Conservation (phyloP, 2,113 vertebrate genomes). For the Corythornis madagascariensis region DNA sequence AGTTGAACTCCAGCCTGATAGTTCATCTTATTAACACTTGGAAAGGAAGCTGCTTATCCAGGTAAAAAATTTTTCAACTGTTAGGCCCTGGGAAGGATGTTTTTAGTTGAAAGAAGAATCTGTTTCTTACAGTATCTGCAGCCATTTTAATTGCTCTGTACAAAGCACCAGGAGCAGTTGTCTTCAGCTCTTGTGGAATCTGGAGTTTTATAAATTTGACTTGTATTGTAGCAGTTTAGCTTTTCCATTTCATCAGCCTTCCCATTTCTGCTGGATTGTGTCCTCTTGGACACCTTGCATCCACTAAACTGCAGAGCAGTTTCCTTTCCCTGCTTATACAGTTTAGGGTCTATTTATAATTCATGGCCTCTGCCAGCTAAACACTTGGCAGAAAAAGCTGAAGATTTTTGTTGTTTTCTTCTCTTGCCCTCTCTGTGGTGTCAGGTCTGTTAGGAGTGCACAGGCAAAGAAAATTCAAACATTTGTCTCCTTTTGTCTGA, state of each 20-base stretch:
- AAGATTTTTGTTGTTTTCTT: neutral
- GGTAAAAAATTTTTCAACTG: neutral
- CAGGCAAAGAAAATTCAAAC: neutral
- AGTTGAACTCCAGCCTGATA: neutral
- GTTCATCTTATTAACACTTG: neutral
- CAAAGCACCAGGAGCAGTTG: neutral
- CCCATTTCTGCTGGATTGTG: neutral
- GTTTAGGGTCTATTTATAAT: neutral
- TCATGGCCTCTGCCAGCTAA: neutral
- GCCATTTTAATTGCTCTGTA: neutral
- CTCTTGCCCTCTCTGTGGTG: neutral
- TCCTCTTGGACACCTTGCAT: neutral
- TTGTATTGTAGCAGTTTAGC: neutral
- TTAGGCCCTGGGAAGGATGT: neutral
- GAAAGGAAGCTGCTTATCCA: neutral
- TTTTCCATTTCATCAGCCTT: neutral
- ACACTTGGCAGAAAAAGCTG: neutral
- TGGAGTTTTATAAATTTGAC: neutral
- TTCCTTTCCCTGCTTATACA: neutral
- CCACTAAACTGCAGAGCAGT: neutral
- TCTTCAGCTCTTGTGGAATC: neutral
- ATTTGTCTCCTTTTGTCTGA: slow-evolving; percentile 9
- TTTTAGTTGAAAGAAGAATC: neutral
- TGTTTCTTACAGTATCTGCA: neutral
- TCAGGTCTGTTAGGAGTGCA: neutral